phyloP scores from a whole-genome alignment of 35 echinoderm and acorn worm species.

The Patiria miniata region DNA sequence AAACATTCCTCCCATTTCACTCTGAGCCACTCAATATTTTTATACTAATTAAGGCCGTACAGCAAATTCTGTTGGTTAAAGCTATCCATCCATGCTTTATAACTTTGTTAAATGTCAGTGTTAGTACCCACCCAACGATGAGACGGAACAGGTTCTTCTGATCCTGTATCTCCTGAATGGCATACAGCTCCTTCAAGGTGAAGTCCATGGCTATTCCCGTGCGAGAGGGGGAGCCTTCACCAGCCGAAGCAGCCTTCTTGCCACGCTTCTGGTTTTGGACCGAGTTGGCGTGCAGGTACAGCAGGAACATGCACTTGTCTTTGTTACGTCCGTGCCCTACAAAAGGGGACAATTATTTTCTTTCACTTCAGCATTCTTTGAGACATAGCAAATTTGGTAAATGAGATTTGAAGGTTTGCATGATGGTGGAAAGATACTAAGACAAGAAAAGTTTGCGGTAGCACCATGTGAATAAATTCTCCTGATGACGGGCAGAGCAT shows the following conservation, averaged over 20 bases:
- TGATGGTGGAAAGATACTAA: too few relatives aligned
- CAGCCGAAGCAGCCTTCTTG: constrained; percentile 56
- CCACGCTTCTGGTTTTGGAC: constrained; percentile 81
- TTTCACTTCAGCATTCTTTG: not conserved
- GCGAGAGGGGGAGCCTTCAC: not conserved
- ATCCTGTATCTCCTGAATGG: constrained; percentile 95
- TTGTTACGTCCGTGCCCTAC: constrained; percentile 83
- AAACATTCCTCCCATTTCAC: too few relatives aligned
- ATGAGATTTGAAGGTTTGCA: not conserved
- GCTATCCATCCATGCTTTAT: too few relatives aligned
- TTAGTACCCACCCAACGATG: constrained; percentile 78
- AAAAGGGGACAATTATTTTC: not conserved
- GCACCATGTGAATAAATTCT: too few relatives aligned
- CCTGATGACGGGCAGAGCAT: too few relatives aligned
- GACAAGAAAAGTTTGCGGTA: too few relatives aligned
- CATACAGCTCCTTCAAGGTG: constrained; percentile 99
- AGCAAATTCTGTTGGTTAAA: too few relatives aligned
- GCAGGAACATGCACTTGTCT: constrained; percentile 99
- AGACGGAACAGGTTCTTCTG: constrained; percentile 86
- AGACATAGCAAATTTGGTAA: not conserved
- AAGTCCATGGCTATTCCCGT: constrained; percentile 82
- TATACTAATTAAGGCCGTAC: too few relatives aligned
- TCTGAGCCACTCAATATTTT: too few relatives aligned
- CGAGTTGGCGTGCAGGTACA: constrained; percentile 94
- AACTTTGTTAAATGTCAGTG: too few relatives aligned